Evolutionary conservation across 2,797 vertebrate genomes (phyloP).

Genomic region (Darevskia mixta): DNA sequence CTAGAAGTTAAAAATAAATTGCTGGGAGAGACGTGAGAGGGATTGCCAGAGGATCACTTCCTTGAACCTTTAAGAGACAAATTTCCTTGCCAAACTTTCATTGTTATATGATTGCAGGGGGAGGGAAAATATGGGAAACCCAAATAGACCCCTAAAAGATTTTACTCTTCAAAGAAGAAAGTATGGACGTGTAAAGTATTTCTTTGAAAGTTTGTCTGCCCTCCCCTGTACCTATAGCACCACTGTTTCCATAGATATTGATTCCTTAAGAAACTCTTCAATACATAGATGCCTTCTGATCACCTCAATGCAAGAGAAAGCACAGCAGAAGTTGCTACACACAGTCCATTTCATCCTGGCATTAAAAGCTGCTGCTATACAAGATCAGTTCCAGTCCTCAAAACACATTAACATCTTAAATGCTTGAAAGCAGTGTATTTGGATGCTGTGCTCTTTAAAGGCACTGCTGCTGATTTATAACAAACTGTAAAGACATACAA

Average conservation of each 20-base stretch:
- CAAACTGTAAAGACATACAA: background rate
- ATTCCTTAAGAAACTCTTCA: conserved; percentile 38
- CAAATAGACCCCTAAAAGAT: background rate
- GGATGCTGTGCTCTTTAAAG: conserved; percentile 34
- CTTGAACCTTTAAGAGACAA: conserved; percentile 2
- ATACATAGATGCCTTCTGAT: conserved; percentile 26
- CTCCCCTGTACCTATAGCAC: background rate
- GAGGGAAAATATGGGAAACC: background rate
- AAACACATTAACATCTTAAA: conserved; percentile 27
- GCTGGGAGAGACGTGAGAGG: background rate
- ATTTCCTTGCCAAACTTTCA: background rate
- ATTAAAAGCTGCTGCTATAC: conserved; percentile 29
- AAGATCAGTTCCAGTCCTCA: conserved; percentile 39
- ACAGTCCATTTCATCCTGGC: background rate
- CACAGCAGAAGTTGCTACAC: background rate
- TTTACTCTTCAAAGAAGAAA: background rate
- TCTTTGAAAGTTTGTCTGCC: conserved; percentile 8
- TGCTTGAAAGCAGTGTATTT: conserved; percentile 31
- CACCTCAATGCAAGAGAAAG: background rate
- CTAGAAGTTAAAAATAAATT: conserved; percentile 19
- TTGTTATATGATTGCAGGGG: background rate
- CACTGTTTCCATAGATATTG: conserved; percentile 8
- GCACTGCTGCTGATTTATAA: conserved; percentile 11
- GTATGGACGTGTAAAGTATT: background rate
- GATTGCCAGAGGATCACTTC: background rate